A percentile compares a stretch with the other conserved stretches of the same genome.
Conservation (phyloP, 1,140 invertebrate species). For the Penaeus indicus region DNA sequence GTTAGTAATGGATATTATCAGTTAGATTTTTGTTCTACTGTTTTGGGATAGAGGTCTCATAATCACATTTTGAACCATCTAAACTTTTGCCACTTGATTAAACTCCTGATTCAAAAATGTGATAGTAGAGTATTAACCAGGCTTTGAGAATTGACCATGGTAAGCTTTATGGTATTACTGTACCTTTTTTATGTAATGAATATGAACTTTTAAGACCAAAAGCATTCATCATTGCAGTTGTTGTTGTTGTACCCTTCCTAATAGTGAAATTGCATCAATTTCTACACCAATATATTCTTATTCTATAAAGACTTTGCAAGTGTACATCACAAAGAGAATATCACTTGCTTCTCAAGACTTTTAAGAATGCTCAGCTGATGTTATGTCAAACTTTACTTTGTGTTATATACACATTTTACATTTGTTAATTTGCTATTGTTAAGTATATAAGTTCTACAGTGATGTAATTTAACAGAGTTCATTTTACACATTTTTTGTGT, state of each 20-base stretch:
- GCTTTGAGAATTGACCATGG: constrained; percentile 60
- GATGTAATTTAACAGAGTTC: constrained; percentile 29
- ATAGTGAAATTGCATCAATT: constrained; percentile 61
- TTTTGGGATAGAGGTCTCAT: constrained; percentile 53
- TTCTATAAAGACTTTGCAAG: constrained; percentile 47
- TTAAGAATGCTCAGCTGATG: constrained; percentile 46
- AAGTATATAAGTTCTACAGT: constrained; percentile 8
- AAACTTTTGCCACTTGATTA: constrained; percentile 41
- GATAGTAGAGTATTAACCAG: constrained; percentile 60
- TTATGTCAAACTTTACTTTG: constrained; percentile 12
- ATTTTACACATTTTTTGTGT: constrained; percentile 24
- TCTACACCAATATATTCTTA: constrained; percentile 56
- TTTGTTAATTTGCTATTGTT: no score
- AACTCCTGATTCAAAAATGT: constrained; percentile 39
- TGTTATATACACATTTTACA: background rate
- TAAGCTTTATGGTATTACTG: constrained; percentile 60
- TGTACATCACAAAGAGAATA: constrained; percentile 44
- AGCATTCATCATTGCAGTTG: constrained; percentile 59
- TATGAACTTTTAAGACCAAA: constrained; percentile 57
- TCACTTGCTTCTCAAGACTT: constrained; percentile 14
- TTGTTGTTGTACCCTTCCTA: constrained; percentile 54
- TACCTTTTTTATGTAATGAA: constrained; percentile 59
- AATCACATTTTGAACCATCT: constrained; percentile 51
- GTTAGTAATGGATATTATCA: constrained; percentile 50
- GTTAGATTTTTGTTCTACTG: constrained; percentile 43